Evolutionary conservation across 2,113 vertebrate species (phyloP).

Genomic region (Montifringilla adamsi): DNA sequence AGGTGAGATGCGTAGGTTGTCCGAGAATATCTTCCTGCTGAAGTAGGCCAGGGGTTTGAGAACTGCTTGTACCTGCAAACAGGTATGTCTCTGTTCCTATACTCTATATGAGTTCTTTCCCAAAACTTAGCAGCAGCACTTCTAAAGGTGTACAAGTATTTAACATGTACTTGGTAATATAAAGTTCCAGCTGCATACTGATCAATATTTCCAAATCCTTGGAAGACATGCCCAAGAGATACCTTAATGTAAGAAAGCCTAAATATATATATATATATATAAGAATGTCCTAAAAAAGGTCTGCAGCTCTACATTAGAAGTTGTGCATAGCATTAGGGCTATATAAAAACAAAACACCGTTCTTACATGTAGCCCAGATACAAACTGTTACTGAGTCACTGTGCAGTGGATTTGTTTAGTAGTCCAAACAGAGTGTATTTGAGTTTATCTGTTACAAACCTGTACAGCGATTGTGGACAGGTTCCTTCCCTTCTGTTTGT

Average conservation of each 20-base stretch:
- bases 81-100: neutral
- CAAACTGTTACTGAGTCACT: neutral
- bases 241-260: neutral
- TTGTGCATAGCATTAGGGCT: neutral
- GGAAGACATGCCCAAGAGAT: neutral
- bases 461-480: neutral
- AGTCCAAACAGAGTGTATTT: neutral
- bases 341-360: neutral
- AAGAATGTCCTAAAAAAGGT: neutral
- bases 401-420: neutral
- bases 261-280: too few species aligned
- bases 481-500: neutral
- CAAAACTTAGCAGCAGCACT: neutral
- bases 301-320: neutral
- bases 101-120: neutral
- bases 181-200: neutral
- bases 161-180: neutral
- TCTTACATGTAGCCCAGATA: neutral
- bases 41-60: neutral
- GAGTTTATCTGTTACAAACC: neutral
- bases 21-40: neutral
- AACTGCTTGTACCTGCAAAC: neutral
- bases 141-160: neutral
- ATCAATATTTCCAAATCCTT: neutral
- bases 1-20: constrained; percentile 69